Evolutionary conservation across 2,113 vertebrate species (phyloP).

Genomic region (Leucoraja erinaceus): DNA sequence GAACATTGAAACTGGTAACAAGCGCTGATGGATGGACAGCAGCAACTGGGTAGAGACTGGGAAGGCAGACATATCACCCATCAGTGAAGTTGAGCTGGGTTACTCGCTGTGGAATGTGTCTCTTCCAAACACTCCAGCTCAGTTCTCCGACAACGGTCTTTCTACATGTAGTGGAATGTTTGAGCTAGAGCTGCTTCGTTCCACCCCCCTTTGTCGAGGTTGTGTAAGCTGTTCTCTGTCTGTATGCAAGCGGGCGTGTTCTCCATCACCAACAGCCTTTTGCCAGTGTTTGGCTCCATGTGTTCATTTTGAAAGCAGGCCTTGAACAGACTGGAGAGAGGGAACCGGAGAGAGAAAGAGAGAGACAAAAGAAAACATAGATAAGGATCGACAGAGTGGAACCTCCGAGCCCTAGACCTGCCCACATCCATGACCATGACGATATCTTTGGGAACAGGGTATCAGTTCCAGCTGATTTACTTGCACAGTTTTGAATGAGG

Average conservation of each 20-base stretch:
- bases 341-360: conserved; percentile 59
- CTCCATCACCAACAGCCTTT: conserved; percentile 53
- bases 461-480: not conserved
- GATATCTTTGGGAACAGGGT: not conserved
- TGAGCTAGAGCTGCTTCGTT: not conserved
- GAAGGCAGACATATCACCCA: not conserved
- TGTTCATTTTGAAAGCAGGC: conserved; percentile 82
- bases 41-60: not conserved
- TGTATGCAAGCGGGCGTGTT: conserved; percentile 68
- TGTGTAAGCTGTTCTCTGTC: conserved; percentile 64
- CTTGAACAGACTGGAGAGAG: conserved; percentile 84
- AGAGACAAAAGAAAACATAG: conserved; percentile 44
- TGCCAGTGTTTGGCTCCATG: conserved; percentile 64
- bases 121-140: not conserved
- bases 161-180: not conserved
- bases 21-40: not conserved
- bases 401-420: conserved; percentile 46
- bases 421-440: conserved; percentile 61
- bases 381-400: conserved; percentile 50
- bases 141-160: not conserved
- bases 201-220: conserved; percentile 6
- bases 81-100: not conserved
- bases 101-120: not conserved
- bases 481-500: not conserved
- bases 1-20: not conserved